A percentile compares a stretch with the other conserved stretches of the same genome.
These are phyloP conservation scores for Agriopis marginaria DNA, from an alignment of 2,888 invertebrate genomes.

Conservation along the genomic window DNA sequence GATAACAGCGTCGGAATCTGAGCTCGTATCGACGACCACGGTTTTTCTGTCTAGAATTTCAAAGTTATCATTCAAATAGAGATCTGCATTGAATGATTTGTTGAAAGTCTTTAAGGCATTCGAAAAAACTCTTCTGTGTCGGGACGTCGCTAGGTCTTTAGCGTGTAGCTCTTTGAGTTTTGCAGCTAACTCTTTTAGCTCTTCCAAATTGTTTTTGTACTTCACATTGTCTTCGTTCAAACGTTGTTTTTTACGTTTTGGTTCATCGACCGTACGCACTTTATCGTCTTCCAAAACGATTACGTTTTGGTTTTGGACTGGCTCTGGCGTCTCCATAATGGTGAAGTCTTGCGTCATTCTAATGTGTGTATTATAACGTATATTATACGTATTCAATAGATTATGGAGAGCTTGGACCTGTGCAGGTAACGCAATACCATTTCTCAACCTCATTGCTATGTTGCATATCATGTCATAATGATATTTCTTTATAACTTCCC, in stretches of 20 bases:
- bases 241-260: conserved; percentile 57
- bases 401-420: conserved; percentile 52
- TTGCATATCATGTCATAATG: conserved; percentile 19
- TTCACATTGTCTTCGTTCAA: conserved; percentile 43
- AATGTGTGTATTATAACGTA: conserved; percentile 61
- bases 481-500: neutral
- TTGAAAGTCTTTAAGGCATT: conserved; percentile 74
- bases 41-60: conserved; percentile 65
- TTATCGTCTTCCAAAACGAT: conserved; percentile 1
- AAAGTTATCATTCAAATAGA: conserved; percentile 62
- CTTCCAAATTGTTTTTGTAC: conserved; percentile 62
- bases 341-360: conserved; percentile 59
- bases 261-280: conserved; percentile 71
- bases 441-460: conserved; percentile 18
- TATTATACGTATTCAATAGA: conserved; percentile 68
- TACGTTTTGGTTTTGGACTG: neutral
- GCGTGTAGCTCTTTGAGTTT: conserved; percentile 62
- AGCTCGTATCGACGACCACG: conserved; percentile 69
- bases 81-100: conserved; percentile 68
- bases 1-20: conserved; percentile 65
- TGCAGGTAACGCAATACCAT: neutral
- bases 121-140: conserved; percentile 70
- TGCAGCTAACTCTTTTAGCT: conserved; percentile 61
- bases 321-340: conserved; percentile 55
- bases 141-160: conserved; percentile 58